phyloP scores from a whole-genome alignment of 2,888 invertebrate genomes.

The Leucania comma region DNA sequence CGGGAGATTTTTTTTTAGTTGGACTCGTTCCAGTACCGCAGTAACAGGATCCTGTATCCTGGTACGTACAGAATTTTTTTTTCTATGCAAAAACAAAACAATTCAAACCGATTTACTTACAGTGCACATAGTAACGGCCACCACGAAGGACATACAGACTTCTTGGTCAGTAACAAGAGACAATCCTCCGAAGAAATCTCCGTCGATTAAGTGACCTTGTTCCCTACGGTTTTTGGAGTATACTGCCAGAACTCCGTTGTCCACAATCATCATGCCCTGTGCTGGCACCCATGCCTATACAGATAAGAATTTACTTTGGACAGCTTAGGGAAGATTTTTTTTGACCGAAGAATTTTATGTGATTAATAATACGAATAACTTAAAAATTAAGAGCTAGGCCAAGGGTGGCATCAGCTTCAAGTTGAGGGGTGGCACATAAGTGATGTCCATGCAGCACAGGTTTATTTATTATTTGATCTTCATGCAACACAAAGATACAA shows the following conservation, averaged over 20 bases:
- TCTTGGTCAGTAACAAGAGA: slow-evolving; percentile 72
- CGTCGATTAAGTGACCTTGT: slow-evolving; percentile 70
- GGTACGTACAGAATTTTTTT: too few relatives aligned
- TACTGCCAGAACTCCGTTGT: slow-evolving; percentile 68
- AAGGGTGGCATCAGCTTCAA: too few relatives aligned
- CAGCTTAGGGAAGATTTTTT: not conserved
- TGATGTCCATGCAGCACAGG: too few relatives aligned
- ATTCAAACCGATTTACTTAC: slow-evolving; percentile 31
- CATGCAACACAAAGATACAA: too few relatives aligned
- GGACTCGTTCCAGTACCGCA: too few relatives aligned
- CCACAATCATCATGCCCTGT: slow-evolving; percentile 67
- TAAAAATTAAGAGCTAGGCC: too few relatives aligned
- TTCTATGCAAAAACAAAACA: not conserved
- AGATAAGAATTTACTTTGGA: not conserved
- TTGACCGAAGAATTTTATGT: not conserved
- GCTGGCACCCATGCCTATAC: slow-evolving; percentile 55
- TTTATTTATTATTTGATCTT: too few relatives aligned
- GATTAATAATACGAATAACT: too few relatives aligned
- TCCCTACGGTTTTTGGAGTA: slow-evolving; percentile 61
- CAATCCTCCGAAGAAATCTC: slow-evolving; percentile 71
- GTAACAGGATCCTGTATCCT: too few relatives aligned
- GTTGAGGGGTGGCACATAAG: too few relatives aligned
- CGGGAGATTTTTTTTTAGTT: too few relatives aligned
- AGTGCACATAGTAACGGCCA: slow-evolving; percentile 65
- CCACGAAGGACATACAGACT: slow-evolving; percentile 62